phyloP scores from a whole-genome alignment of 2,797 vertebrate species.

The Danio jaintianensis region DNA sequence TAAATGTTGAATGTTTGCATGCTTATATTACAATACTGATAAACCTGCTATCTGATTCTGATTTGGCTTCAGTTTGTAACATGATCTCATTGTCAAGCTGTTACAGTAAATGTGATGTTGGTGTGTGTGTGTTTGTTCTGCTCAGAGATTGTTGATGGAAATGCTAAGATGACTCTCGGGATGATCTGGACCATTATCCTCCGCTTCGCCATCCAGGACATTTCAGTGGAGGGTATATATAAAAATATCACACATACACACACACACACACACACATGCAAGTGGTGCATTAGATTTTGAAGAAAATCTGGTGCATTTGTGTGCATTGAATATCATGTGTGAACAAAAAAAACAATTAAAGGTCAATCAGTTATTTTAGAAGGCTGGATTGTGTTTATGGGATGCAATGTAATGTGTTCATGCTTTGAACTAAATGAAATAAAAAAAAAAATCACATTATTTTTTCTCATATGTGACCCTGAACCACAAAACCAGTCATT shows the following conservation, averaged over 20 bases:
- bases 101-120: constrained; percentile 2
- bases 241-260: neutral
- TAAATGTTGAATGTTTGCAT: no score
- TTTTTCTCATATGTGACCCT: no score
- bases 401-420: no score
- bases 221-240: constrained; percentile 89
- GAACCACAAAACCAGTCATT: no score
- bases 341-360: neutral
- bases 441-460: no score
- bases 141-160: constrained; percentile 96
- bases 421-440: no score
- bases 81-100: neutral
- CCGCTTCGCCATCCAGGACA: constrained; percentile 98
- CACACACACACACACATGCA: constrained; percentile 2
- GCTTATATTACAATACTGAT: no score
- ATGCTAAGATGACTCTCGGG: constrained; percentile 98
- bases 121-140: constrained; percentile 22
- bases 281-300: neutral
- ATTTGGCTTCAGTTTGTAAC: neutral
- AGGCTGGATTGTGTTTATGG: no score
- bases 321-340: neutral
- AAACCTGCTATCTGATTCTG: neutral
- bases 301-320: neutral
- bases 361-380: no score
- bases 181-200: constrained; percentile 99